Percentiles rank a stretch among this genome's conserved stretches.
Conservation (phyloP, 2,888 invertebrate genomes). For the Trachelus troglodyta region DNA sequence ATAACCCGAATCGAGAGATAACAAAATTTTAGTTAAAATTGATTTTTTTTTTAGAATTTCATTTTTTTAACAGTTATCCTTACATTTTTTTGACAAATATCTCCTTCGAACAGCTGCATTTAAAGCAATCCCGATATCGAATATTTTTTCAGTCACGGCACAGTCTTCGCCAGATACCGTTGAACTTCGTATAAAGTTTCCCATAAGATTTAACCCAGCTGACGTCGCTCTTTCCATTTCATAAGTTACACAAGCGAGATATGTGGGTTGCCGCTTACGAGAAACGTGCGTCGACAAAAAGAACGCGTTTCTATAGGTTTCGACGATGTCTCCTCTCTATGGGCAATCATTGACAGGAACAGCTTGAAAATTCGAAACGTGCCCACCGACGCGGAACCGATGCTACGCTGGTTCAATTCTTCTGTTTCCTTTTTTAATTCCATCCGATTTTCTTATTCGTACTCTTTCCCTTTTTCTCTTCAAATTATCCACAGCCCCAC, state of each 20-base stretch:
- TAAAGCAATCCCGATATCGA: constrained; percentile 26
- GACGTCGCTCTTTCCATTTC: constrained; percentile 25
- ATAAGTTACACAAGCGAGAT: constrained; percentile 13
- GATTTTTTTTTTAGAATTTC: too few relatives aligned
- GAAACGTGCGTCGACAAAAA: constrained; percentile 10
- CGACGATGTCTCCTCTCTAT: background rate
- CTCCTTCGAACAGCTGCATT: rapidly evolving
- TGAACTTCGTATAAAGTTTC: constrained; percentile 49
- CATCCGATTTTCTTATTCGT: background rate
- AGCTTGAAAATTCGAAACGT: constrained; percentile 8
- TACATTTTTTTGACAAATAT: background rate
- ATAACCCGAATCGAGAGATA: too few relatives aligned
- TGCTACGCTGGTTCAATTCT: constrained; percentile 23
- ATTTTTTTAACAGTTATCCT: too few relatives aligned
- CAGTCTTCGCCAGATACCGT: constrained; percentile 54
- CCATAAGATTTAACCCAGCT: constrained; percentile 31
- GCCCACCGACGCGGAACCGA: constrained; percentile 37
- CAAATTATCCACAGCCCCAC: background rate
- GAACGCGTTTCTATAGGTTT: background rate
- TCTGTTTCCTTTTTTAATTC: constrained; percentile 29
- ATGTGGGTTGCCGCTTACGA: constrained; percentile 6
- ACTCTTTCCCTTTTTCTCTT: background rate
- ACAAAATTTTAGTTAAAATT: too few relatives aligned
- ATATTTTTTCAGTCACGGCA: constrained; percentile 49
- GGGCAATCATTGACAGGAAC: background rate